Evolutionary conservation across 2,888 invertebrate species (phyloP).

Genomic region (Cephus rjabovi): DNA sequence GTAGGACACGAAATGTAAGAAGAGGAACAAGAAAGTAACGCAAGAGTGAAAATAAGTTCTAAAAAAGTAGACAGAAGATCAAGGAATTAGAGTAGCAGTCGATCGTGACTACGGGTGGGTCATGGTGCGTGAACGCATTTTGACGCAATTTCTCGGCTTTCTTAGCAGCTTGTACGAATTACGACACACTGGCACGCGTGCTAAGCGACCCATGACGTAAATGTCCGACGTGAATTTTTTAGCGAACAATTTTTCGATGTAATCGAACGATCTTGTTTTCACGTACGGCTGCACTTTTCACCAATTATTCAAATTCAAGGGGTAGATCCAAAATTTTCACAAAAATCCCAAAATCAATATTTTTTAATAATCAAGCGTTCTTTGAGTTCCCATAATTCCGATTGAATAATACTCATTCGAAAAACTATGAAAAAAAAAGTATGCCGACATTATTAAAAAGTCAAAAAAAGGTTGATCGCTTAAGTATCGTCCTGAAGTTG

Average conservation of each 20-base stretch:
- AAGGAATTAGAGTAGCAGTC: not conserved
- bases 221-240: not conserved
- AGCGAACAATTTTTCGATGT: not conserved
- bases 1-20: not conserved
- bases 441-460: not conserved
- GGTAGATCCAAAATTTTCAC: not conserved
- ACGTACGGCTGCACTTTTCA: not conserved
- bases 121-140: not conserved
- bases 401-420: not conserved
- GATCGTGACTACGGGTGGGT: not conserved
- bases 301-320: not conserved
- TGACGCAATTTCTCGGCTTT: not conserved
- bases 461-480: not conserved
- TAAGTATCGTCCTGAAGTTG: not conserved
- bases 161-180: not conserved
- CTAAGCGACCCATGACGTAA: not conserved
- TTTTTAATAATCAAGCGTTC: not conserved
- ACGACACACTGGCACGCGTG: not conserved
- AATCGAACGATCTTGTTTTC: not conserved
- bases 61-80: not conserved
- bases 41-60: not conserved
- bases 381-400: not conserved
- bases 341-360: not conserved
- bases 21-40: not conserved
- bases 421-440: not conserved